Evolutionary conservation across 2,797 vertebrate species (phyloP), one percentile per base, ranked within the genome.

Genomic region (Phataginus tricuspis): DNA sequence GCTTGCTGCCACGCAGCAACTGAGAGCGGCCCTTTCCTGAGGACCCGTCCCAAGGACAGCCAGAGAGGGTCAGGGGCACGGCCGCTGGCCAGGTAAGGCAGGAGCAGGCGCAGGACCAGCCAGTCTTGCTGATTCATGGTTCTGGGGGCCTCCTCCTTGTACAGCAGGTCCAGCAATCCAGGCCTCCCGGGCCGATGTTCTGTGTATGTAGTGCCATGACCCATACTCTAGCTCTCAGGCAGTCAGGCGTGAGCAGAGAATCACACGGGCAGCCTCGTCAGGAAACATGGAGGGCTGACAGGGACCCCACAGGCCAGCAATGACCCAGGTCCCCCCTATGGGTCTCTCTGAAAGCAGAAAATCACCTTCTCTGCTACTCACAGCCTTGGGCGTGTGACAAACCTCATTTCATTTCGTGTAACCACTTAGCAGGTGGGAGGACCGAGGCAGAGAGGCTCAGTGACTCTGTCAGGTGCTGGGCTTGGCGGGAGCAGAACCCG

Each of bases 1-100:
- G 15, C n/a, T 68, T 10, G 5, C 10, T 8, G 34, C 19, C 10
- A 27, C 55, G 6, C 3, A 1, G 15, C 0, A 1, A 34, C 49
- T 4, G 6, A 14, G 19, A 2, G 37, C 0, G 4, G 25, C 13
- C 51, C 51, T 45, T 78, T 42, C 27, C 11, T 1, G 27, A 31
- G 63, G 23, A 5, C 2, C 3, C 19, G 5, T 18, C 49, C 59
- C 12, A 5, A 1, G 9, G 34, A 49, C 1, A 0, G 9, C 25
- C 14, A 13, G 13, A 25, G n/a, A 1, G 9, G 55, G 45, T 5
- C 12, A 1, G 0, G 53, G 29, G 15, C 25, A 0, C 23, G 0
- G n/a, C 21, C 10, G 16, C 31, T 63, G 39, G 19, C 15, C 31
- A 19, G 39, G 45, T 12, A 45, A 45, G 3, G 31, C 10, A 6